Evolutionary conservation across 1,140 invertebrate species (phyloP).

Genomic region (Lepidotrigona ventralis): DNA sequence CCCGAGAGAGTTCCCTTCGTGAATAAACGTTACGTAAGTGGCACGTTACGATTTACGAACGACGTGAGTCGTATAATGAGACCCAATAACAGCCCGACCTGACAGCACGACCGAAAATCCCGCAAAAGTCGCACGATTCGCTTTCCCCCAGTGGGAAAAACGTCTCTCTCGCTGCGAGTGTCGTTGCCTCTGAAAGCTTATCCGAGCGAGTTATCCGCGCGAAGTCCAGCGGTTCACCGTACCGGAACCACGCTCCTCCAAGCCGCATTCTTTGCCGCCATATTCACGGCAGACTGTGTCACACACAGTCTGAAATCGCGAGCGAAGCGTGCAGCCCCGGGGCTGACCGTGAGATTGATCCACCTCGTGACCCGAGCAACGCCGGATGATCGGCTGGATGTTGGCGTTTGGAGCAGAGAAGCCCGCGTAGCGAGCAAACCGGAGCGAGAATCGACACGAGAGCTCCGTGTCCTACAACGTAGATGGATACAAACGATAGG

Average conservation of each 20-base stretch:
- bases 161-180: constrained; percentile 44
- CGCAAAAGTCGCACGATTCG: background rate
- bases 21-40: background rate
- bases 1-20: background rate
- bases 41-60: background rate
- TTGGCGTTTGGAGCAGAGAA: constrained; percentile 19
- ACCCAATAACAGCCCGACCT: fast-evolving
- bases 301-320: constrained; percentile 22
- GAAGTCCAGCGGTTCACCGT: constrained; percentile 42
- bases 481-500: constrained; percentile 61
- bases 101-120: background rate
- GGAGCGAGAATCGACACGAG: constrained; percentile 58
- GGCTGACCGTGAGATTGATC: constrained; percentile 55
- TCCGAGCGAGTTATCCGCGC: constrained; percentile 47
- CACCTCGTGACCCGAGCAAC: constrained; percentile 59
- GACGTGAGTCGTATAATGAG: background rate
- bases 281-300: constrained; percentile 57
- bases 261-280: constrained; percentile 42
- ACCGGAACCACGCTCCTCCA: constrained; percentile 47
- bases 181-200: constrained; percentile 55
- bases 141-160: constrained; percentile 13
- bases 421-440: constrained; percentile 47
- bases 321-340: background rate
- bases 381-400: constrained; percentile 3
- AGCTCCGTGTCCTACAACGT: constrained; percentile 49